Evolutionary conservation across 2,888 invertebrate genomes (phyloP).

Genomic region (Selenia dentaria): DNA sequence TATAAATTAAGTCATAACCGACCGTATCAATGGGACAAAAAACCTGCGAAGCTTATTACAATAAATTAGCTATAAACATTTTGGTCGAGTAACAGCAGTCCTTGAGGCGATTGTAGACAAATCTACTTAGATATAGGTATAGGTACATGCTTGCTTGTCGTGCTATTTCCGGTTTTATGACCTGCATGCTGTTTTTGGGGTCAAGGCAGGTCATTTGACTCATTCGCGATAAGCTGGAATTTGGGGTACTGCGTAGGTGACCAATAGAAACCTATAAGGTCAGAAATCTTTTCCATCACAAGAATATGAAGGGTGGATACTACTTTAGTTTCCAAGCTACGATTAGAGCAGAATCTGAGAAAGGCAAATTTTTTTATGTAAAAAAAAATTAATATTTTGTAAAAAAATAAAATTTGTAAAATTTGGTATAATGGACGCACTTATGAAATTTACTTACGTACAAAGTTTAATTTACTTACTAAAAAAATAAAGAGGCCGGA

Average conservation of each 20-base stretch:
- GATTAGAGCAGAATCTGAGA: too few species aligned
- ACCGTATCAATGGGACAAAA: background rate
- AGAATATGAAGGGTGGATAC: too few species aligned
- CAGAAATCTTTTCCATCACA: too few species aligned
- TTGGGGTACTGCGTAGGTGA: background rate
- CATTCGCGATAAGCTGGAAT: conserved; percentile 1
- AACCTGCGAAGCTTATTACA: background rate
- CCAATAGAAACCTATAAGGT: background rate
- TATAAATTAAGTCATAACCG: conserved; percentile 6
- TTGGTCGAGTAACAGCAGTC: background rate
- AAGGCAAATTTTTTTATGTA: too few species aligned
- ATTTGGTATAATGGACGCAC: too few species aligned
- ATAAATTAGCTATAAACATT: background rate
- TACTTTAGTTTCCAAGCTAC: too few species aligned
- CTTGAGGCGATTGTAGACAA: background rate
- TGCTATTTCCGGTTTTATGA: conserved; percentile 8
- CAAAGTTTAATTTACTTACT: too few species aligned
- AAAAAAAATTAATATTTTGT: too few species aligned
- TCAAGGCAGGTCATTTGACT: conserved; percentile 17
- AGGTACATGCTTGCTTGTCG: background rate
- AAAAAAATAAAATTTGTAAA: too few species aligned
- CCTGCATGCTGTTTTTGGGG: conserved; percentile 8
- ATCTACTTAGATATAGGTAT: background rate
- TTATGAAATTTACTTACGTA: too few species aligned
- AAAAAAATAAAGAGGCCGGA: too few species aligned